Percentiles rank a stretch among this genome's conserved stretches.
These are phyloP conservation scores for Ascidia mentula DNA, from an alignment of 23 tunicate species.

Conservation along the genomic window DNA sequence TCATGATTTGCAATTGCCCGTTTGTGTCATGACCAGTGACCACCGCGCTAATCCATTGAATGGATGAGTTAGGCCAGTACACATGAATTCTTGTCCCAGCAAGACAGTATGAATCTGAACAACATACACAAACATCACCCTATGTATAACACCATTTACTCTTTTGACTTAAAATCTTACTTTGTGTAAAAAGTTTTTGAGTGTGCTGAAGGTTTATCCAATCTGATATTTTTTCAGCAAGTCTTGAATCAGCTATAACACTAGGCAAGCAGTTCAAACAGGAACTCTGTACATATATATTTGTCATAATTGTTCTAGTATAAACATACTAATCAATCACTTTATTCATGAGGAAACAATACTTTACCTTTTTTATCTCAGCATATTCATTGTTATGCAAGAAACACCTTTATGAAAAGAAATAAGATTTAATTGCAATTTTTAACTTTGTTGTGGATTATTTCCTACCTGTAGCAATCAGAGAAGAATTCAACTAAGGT, in stretches of 20 bases:
- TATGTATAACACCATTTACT: background rate
- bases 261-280: background rate
- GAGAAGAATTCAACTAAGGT: slow-evolving; percentile 16
- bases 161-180: background rate
- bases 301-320: background rate
- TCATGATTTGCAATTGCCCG: slow-evolving; percentile 19
- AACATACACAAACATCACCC: background rate
- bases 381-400: background rate
- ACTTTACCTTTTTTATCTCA: background rate
- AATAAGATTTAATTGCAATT: background rate
- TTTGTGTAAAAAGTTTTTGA: background rate
- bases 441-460: background rate
- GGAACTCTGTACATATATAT: background rate
- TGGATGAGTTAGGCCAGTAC: slow-evolving; percentile 13
- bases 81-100: slow-evolving; percentile 37
- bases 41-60: slow-evolving; percentile 30
- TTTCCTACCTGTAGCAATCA: slow-evolving; percentile 16
- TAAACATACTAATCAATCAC: too few species aligned
- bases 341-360: too few species aligned
- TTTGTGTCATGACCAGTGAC: slow-evolving; percentile 6
- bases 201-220: slow-evolving; percentile 16
- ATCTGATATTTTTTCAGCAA: background rate
- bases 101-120: slow-evolving; percentile 10
- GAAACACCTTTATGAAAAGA: slow-evolving; percentile 4
- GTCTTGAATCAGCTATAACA: background rate